A percentile compares a stretch with the other conserved stretches of the same genome.
Conservation (phyloP, 2,888 invertebrate genomes). For the Megaustenia siamemsis region DNA sequence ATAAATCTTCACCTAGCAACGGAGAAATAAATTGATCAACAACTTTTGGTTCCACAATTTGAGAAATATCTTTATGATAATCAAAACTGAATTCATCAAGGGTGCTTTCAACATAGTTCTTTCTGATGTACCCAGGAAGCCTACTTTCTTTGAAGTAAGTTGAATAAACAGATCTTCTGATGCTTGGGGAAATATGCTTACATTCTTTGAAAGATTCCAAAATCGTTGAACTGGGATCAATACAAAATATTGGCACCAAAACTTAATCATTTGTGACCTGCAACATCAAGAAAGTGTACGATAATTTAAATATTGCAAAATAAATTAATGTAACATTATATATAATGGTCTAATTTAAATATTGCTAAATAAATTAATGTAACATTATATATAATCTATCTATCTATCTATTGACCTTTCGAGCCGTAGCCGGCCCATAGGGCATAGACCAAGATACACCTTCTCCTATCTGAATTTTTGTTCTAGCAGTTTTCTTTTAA, state of each 20-base stretch:
- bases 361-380: too few species aligned
- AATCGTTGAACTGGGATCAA: neutral
- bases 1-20: constrained; percentile 46
- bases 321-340: too few species aligned
- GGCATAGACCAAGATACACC: too few species aligned
- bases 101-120: neutral
- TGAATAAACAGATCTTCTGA: constrained; percentile 25
- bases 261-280: constrained; percentile 39
- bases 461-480: too few species aligned
- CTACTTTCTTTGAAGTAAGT: constrained; percentile 12
- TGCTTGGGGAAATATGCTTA: constrained; percentile 27
- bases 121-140: neutral
- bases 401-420: too few species aligned
- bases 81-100: neutral
- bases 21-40: constrained; percentile 38
- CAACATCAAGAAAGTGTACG: neutral
- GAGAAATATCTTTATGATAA: constrained; percentile 1
- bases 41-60: constrained; percentile 33
- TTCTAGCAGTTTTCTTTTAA: too few species aligned
- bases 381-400: too few species aligned
- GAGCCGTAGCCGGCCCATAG: too few species aligned
- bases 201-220: constrained; percentile 5
- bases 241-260: constrained; percentile 39
- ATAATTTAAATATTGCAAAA: too few species aligned
- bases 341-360: too few species aligned